phyloP scores from a whole-genome alignment of 2,888 invertebrate genomes.

The Esperia sulphurella region DNA sequence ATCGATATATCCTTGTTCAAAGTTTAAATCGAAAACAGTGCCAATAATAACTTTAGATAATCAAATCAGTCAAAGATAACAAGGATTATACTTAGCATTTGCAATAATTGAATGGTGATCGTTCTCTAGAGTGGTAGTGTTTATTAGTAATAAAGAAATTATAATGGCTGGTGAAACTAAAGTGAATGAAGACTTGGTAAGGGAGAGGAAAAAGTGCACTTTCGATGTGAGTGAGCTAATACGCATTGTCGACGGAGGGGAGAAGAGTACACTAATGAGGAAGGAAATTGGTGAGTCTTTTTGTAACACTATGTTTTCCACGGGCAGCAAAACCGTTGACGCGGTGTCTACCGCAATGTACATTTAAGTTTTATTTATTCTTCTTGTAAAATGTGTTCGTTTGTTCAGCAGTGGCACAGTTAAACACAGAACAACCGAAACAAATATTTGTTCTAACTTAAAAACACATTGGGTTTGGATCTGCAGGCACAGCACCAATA shows the following conservation, averaged over 20 bases:
- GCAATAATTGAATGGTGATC: not conserved
- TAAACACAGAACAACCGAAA: too few relatives aligned
- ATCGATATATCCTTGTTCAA: not conserved
- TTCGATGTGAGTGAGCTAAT: conserved; percentile 86
- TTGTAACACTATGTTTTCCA: not conserved
- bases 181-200: conserved; percentile 82
- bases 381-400: too few relatives aligned
- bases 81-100: too few relatives aligned
- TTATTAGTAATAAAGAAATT: not conserved
- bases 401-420: too few relatives aligned
- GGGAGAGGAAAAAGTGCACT: conserved; percentile 84
- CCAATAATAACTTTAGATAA: not conserved
- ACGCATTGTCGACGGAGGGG: conserved; percentile 86
- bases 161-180: conserved; percentile 25
- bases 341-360: too few relatives aligned
- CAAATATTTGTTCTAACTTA: too few relatives aligned
- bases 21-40: not conserved
- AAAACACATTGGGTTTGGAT: too few relatives aligned
- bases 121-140: not conserved
- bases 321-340: too few relatives aligned
- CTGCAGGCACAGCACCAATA: too few relatives aligned
- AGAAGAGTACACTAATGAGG: conserved; percentile 82
- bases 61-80: not conserved
- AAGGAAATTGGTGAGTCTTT: conserved; percentile 52
- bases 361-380: too few relatives aligned